Conservation (phyloP, 23 tunicate species). For the Ascidia mentula region DNA sequence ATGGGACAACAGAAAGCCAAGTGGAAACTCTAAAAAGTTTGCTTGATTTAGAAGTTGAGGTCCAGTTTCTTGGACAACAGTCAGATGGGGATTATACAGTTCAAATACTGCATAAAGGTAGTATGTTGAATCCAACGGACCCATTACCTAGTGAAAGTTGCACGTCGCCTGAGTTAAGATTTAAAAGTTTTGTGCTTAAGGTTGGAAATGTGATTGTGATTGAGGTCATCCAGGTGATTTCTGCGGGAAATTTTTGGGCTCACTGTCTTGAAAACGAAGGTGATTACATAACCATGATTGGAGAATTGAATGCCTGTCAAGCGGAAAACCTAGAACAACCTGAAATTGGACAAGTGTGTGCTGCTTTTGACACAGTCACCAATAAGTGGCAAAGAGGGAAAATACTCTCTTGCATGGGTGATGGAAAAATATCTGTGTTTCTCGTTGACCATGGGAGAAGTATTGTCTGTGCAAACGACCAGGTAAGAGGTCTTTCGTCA, state of each 20-base stretch:
- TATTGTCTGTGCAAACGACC: neutral
- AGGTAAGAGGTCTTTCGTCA: neutral
- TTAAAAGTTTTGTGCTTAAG: neutral
- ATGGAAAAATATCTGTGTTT: neutral
- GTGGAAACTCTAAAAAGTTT: slow-evolving; percentile 17
- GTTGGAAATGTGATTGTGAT: neutral
- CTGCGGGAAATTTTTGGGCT: neutral
- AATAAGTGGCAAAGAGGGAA: neutral
- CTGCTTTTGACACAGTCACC: neutral
- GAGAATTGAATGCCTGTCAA: neutral
- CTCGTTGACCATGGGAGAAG: slow-evolving; percentile 34
- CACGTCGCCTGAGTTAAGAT: neutral
- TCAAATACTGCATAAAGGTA: neutral
- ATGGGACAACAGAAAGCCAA: slow-evolving; percentile 8
- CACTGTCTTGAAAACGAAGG: neutral
- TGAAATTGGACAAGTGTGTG: neutral
- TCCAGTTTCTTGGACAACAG: slow-evolving; percentile 37
- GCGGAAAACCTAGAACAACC: neutral
- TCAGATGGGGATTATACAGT: slow-evolving; percentile 23
- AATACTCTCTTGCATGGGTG: neutral
- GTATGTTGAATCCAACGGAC: too few relatives aligned
- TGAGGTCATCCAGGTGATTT: neutral
- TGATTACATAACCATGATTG: neutral
- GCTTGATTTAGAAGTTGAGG: slow-evolving; percentile 35
- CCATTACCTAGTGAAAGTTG: too few relatives aligned